Evolutionary conservation across 2,888 invertebrate genomes (phyloP).

Genomic region (Xylocampa areola): DNA sequence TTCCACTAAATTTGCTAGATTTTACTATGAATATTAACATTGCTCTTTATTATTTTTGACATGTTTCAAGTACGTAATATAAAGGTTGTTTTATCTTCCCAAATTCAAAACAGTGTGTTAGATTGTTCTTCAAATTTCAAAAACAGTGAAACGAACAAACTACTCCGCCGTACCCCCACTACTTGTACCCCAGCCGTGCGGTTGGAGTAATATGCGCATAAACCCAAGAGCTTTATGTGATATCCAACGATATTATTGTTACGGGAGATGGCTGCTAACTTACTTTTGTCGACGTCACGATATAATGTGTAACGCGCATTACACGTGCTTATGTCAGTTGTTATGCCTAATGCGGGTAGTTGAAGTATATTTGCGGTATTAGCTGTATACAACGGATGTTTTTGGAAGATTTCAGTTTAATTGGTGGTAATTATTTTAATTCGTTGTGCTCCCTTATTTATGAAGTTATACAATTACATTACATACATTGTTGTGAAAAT

Average conservation of each 20-base stretch:
- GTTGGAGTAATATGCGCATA: slow-evolving; percentile 70
- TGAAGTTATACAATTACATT: too few relatives aligned
- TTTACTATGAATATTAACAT: too few relatives aligned
- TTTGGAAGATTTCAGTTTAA: background rate
- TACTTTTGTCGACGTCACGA: slow-evolving; percentile 61
- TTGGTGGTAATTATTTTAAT: background rate
- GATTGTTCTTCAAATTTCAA: background rate
- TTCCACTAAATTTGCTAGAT: too few relatives aligned
- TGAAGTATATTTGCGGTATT: background rate
- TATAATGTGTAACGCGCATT: slow-evolving; percentile 55
- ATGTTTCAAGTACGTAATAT: too few relatives aligned
- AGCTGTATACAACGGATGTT: background rate
- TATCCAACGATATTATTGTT: slow-evolving; percentile 70
- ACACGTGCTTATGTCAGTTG: slow-evolving; percentile 8
- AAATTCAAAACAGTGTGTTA: background rate
- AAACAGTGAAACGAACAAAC: background rate
- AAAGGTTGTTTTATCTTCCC: too few relatives aligned
- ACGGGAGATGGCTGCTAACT: slow-evolving; percentile 65
- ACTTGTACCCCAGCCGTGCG: slow-evolving; percentile 54
- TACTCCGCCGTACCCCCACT: slow-evolving; percentile 40
- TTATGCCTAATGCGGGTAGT: slow-evolving; percentile 7
- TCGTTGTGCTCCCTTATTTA: background rate
- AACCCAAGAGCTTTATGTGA: slow-evolving; percentile 73
- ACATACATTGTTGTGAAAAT: too few relatives aligned
- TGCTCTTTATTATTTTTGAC: too few relatives aligned